These are phyloP conservation scores for Trachymyrmex septentrionalis DNA, from an alignment of 1,140 invertebrate species.

Conservation along the genomic window DNA sequence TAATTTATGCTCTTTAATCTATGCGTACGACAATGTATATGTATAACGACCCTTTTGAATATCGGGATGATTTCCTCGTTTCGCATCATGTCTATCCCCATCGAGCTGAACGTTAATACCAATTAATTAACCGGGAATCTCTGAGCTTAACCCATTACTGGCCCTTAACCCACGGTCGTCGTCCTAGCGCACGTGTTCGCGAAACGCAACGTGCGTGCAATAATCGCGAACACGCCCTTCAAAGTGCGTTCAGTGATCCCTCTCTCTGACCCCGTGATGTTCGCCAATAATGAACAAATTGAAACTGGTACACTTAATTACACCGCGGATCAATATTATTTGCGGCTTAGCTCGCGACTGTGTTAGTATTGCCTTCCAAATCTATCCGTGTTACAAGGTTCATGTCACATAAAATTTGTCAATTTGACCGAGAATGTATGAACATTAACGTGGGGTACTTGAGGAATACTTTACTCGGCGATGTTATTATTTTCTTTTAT, in stretches of 20 bases:
- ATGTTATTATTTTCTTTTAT: background rate
- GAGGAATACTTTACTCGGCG: background rate
- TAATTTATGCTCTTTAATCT: constrained; percentile 37
- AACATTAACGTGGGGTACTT: background rate
- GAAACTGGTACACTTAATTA: constrained; percentile 67
- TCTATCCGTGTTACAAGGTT: constrained; percentile 25
- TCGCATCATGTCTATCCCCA: constrained; percentile 22
- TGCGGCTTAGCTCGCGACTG: constrained; percentile 9
- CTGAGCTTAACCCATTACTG: constrained; percentile 73
- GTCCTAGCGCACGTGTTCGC: constrained; percentile 68
- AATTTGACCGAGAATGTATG: background rate
- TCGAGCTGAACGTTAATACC: constrained; percentile 68
- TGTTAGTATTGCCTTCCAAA: constrained; percentile 32
- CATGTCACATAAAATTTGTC: constrained; percentile 1
- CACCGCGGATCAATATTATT: constrained; percentile 52
- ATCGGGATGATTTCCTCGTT: constrained; percentile 34
- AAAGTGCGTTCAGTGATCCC: constrained; percentile 66
- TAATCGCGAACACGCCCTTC: constrained; percentile 71
- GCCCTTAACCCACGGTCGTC: constrained; percentile 59
- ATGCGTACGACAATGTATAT: background rate
- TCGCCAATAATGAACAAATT: constrained; percentile 66
- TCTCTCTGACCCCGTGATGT: constrained; percentile 59
- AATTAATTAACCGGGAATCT: constrained; percentile 77
- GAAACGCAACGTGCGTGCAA: constrained; percentile 60
- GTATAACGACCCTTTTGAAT: constrained; percentile 32